These are phyloP conservation scores for Setipinna tenuifilis DNA, from an alignment of 2,797 vertebrate genomes.

Conservation along the genomic window DNA sequence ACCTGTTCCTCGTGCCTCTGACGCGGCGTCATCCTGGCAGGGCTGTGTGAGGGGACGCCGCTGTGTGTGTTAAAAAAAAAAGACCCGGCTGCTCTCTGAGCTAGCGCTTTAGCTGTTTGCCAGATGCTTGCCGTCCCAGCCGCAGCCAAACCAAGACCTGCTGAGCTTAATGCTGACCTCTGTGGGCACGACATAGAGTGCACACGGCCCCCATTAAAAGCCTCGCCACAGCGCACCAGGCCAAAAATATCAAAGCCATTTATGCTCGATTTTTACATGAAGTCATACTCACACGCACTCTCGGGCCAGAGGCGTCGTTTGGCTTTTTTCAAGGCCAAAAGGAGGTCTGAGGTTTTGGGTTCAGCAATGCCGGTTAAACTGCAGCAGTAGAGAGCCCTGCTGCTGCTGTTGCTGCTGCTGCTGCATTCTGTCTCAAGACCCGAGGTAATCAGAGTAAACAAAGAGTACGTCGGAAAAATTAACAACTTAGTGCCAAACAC, in stretches of 20 bases:
- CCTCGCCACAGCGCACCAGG: slow-evolving; percentile 65
- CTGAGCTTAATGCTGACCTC: slow-evolving; percentile 74
- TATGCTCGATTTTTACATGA: slow-evolving; percentile 66
- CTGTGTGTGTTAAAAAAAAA: not conserved
- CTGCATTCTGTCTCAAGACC: not conserved
- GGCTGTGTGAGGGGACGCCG: slow-evolving; percentile 32
- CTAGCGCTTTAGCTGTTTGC: slow-evolving; percentile 67
- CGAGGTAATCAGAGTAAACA: not conserved
- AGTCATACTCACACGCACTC: slow-evolving; percentile 57
- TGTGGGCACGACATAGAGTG: slow-evolving; percentile 73
- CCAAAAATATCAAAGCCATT: slow-evolving; percentile 76
- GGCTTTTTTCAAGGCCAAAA: not conserved
- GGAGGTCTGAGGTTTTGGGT: not conserved
- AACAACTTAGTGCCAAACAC: not conserved
- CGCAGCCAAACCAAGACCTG: slow-evolving; percentile 72
- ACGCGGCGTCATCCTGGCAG: slow-evolving; percentile 26
- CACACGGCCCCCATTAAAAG: slow-evolving; percentile 75
- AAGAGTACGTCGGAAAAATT: not conserved
- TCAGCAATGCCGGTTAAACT: not conserved
- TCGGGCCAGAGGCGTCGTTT: not conserved
- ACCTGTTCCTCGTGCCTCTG: slow-evolving; percentile 11
- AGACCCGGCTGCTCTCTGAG: slow-evolving; percentile 41
- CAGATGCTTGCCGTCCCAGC: slow-evolving; percentile 66
- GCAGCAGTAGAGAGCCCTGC: not conserved
- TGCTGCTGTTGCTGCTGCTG: not conserved